Evolutionary conservation across 2,888 invertebrate genomes (phyloP).

Genomic region (Trissolcus japonicus): DNA sequence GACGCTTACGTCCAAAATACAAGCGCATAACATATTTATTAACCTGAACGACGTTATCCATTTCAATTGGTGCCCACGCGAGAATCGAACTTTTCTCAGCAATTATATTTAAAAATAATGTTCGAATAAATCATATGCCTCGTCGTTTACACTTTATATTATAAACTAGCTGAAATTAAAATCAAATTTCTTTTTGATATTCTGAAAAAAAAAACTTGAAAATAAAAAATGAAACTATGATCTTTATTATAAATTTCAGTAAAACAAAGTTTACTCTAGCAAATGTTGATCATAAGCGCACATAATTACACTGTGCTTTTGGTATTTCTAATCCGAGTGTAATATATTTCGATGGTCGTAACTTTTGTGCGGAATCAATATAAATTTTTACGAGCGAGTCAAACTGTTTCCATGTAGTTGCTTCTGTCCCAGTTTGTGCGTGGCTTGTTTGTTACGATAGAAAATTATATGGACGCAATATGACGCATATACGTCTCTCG

Average conservation of each 20-base stretch:
- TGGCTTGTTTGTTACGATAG: constrained; percentile 49
- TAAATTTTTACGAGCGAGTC: constrained; percentile 44
- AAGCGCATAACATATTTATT: constrained; percentile 34
- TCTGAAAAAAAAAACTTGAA: too few relatives aligned
- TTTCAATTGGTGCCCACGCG: constrained; percentile 31
- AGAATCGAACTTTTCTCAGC: constrained; percentile 2
- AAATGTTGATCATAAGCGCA: constrained; percentile 4
- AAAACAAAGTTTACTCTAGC: not conserved
- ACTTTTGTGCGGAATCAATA: constrained; percentile 33
- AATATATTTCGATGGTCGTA: constrained; percentile 27
- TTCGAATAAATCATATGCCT: constrained; percentile 19
- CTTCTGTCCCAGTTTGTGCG: constrained; percentile 38
- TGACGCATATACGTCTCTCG: constrained; percentile 35
- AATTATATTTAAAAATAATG: constrained; percentile 11
- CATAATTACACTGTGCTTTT: constrained; percentile 16
- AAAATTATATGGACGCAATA: constrained; percentile 35
- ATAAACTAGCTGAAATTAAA: too few relatives aligned
- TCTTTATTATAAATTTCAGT: too few relatives aligned
- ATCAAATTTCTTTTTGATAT: too few relatives aligned
- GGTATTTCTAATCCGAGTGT: constrained; percentile 19
- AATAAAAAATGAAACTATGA: too few relatives aligned
- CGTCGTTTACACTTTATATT: not conserved
- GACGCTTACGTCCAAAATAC: constrained; percentile 12
- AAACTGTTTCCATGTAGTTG: constrained; percentile 29
- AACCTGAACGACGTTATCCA: constrained; percentile 28